phyloP scores from a whole-genome alignment of 2,888 invertebrate species.

The Drosophila antonietae region DNA sequence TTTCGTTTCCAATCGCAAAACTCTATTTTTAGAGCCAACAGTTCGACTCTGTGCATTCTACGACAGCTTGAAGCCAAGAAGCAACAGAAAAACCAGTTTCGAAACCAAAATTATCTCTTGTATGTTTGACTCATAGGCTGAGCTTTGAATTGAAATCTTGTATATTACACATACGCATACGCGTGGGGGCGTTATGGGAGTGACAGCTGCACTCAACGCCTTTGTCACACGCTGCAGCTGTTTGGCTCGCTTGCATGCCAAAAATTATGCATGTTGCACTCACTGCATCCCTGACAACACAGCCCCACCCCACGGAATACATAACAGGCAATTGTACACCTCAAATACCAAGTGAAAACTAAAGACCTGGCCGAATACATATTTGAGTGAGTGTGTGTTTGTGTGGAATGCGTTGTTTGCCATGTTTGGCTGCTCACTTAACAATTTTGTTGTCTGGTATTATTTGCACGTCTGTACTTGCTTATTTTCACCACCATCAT shows the following conservation, averaged over 20 bases:
- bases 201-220: conserved; percentile 42
- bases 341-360: conserved; percentile 58
- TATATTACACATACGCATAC: conserved; percentile 70
- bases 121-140: conserved; percentile 17
- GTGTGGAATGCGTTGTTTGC: conserved; percentile 37
- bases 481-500: conserved; percentile 15
- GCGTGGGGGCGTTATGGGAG: conserved; percentile 49
- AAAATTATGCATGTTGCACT: conserved; percentile 64
- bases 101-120: conserved; percentile 25
- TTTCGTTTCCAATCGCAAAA: conserved; percentile 78
- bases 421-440: conserved; percentile 57
- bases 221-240: conserved; percentile 49
- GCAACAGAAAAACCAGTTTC: conserved; percentile 59
- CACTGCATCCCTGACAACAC: neutral
- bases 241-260: conserved; percentile 55
- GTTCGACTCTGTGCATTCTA: conserved; percentile 50
- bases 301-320: neutral
- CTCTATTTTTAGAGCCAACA: conserved; percentile 31
- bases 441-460: conserved; percentile 24
- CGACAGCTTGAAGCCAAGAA: conserved; percentile 21
- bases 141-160: conserved; percentile 17
- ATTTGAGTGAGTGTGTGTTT: conserved; percentile 5
- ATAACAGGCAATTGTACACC: conserved; percentile 36
- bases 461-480: conserved; percentile 12
- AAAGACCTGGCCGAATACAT: conserved; percentile 22